Percentiles rank a stretch among this genome's conserved stretches.
Evolutionary conservation across 1,140 invertebrate genomes (phyloP).

Genomic region (Formica exsecta): DNA sequence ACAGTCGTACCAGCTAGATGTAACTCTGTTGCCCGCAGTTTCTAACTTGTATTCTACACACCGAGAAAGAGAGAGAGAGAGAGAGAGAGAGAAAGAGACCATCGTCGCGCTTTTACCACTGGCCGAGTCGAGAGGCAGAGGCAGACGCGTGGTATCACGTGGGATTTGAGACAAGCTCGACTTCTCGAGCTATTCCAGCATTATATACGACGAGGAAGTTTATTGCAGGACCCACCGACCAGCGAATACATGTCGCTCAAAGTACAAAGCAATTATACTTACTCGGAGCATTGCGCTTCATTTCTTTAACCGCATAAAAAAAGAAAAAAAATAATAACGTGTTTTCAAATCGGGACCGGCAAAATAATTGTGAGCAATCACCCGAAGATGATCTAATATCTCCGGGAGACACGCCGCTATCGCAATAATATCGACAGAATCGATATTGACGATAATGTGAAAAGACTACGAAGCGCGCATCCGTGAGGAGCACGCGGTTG

Average conservation of each 20-base stretch:
- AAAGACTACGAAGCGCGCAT: conserved; percentile 3
- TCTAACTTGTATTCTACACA: conserved; percentile 25
- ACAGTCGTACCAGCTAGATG: conserved; percentile 22
- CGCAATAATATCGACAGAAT: conserved; percentile 46
- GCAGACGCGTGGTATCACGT: conserved; percentile 30
- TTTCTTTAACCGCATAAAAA: not conserved
- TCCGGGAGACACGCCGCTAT: not conserved
- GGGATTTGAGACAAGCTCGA: conserved; percentile 45
- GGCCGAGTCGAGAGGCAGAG: not conserved
- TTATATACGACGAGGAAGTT: conserved; percentile 20
- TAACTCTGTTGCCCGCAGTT: conserved; percentile 25
- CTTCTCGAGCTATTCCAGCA: conserved; percentile 18
- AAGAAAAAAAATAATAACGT: not conserved
- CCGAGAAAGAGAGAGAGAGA: not conserved
- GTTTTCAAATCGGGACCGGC: not conserved
- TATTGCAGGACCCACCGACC: conserved; percentile 29
- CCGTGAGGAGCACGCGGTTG: not conserved
- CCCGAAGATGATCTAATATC: conserved; percentile 29
- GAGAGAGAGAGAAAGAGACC: not conserved
- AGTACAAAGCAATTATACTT: conserved; percentile 25
- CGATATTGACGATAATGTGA: conserved; percentile 54
- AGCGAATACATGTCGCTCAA: conserved; percentile 1
- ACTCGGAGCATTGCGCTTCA: not conserved
- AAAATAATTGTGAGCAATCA: not conserved
- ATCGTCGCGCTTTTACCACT: conserved; percentile 14